Conservation (phyloP, 2,113 vertebrate species). For the Oophaga pumilio region DNA sequence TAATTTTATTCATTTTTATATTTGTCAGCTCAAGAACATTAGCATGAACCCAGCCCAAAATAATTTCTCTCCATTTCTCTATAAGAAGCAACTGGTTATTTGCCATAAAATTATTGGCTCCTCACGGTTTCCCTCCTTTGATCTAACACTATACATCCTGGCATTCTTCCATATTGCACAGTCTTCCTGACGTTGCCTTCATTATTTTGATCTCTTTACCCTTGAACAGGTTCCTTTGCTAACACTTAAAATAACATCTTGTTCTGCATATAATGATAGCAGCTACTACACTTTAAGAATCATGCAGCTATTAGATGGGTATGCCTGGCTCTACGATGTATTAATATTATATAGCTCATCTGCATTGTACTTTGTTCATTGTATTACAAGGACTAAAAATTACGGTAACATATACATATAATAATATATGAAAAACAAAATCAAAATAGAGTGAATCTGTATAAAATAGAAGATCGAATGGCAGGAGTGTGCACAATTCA, state of each 20-base stretch:
- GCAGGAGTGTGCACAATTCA: neutral
- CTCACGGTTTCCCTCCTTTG: neutral
- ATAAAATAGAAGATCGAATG: neutral
- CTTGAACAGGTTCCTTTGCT: conserved; percentile 22
- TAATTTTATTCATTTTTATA: neutral
- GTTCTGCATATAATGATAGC: conserved; percentile 19
- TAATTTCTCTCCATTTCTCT: neutral
- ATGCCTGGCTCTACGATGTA: neutral
- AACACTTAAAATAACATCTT: conserved; percentile 42
- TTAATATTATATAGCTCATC: neutral
- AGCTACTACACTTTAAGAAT: neutral
- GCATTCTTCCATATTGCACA: conserved; percentile 35
- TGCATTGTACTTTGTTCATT: neutral
- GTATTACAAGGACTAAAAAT: neutral
- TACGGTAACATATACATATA: too few relatives aligned
- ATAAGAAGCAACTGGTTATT: neutral
- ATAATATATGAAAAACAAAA: neutral
- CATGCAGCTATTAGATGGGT: neutral
- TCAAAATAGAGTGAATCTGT: neutral
- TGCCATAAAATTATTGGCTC: conserved; percentile 9
- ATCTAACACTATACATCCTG: conserved; percentile 36
- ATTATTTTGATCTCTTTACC: conserved; percentile 45
- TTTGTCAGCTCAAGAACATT: neutral
- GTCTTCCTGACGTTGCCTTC: conserved; percentile 50
- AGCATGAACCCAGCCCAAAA: neutral